Percentiles rank a stretch among this genome's conserved stretches.
phyloP scores from a whole-genome alignment of 2,888 invertebrate genomes.

The Tenthredo livida region DNA sequence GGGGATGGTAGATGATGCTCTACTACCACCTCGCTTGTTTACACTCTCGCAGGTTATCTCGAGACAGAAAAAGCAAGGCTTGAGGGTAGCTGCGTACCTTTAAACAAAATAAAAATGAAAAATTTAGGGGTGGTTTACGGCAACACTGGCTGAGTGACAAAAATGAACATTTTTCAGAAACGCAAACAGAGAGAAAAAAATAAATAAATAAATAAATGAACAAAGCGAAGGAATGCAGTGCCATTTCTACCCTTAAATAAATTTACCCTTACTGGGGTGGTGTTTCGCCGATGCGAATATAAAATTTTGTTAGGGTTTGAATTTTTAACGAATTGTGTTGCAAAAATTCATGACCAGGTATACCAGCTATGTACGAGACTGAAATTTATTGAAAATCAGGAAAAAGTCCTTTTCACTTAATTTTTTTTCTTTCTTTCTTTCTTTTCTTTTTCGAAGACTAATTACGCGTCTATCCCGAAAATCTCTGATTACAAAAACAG shows the following conservation, averaged over 20 bases:
- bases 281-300: too few relatives aligned
- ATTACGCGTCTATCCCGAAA: neutral
- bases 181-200: neutral
- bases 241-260: too few relatives aligned
- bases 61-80: neutral
- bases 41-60: neutral
- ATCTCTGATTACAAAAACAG: neutral
- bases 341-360: too few relatives aligned
- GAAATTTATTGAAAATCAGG: too few relatives aligned
- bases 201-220: too few relatives aligned
- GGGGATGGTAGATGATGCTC: constrained; percentile 21
- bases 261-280: too few relatives aligned
- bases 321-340: neutral
- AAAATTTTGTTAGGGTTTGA: too few relatives aligned
- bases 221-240: neutral
- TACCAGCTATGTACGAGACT: too few relatives aligned
- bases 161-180: too few relatives aligned
- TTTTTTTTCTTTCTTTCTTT: neutral
- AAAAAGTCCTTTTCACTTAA: neutral
- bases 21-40: neutral
- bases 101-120: neutral
- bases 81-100: neutral
- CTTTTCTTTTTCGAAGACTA: neutral
- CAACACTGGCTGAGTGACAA: too few relatives aligned
- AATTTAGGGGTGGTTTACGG: too few relatives aligned